Base-by-base conservation (phyloP, 2,888 invertebrate genomes). In the Tenodera sinensis region DNA sequence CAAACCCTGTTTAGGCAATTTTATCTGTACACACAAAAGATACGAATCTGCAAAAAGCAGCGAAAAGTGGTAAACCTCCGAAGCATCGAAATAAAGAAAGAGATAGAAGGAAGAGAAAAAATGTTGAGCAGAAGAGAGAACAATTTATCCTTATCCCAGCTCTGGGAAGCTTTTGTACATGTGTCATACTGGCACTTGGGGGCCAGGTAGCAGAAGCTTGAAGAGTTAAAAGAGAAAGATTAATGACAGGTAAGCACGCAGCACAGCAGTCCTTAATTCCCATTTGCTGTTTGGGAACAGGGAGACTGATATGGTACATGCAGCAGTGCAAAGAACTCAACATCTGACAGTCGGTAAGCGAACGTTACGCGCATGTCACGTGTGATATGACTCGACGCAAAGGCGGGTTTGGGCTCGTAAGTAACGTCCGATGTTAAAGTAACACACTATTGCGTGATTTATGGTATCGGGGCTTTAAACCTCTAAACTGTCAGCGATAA, bases 201-300 rank as follows among this genome's bases (percentile, higher is more conserved):
- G 87, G 34, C 83, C 87, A 87, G 87, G 87, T 87, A 87, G 87
- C 83, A 87, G 87, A 87, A 87, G 83, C 87, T 87, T 87, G 82
- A 87, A 9, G 87, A 87, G 82, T 83, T 87, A 87, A 87, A 87
- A 87, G 87, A 87, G 87, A 87, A 87, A 87, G 87, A 87, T 87
- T 87, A 87, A 87, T 87, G 87, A 87, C 83, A 82, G 34, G 30
- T 82, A 82, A 42, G 42, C 87, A 87, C 87, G 87, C 81, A 87
- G 83, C 34, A 87, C 81, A 87, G 83, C 34, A 87, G 82, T 87
- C 28, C 82, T 87, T 87, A 87, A 87, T 87, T 87, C 87, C 83
- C 87, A 87, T 87, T 87, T 87, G 87, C 87, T 83, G 87, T 87
- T 87, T 87, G n/a, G 87, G 42, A 87, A 87, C 28, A 84, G 30